These are phyloP conservation scores for Takifugu ocellatus DNA, from an alignment of 2,797 vertebrate species.

Conservation along the genomic window DNA sequence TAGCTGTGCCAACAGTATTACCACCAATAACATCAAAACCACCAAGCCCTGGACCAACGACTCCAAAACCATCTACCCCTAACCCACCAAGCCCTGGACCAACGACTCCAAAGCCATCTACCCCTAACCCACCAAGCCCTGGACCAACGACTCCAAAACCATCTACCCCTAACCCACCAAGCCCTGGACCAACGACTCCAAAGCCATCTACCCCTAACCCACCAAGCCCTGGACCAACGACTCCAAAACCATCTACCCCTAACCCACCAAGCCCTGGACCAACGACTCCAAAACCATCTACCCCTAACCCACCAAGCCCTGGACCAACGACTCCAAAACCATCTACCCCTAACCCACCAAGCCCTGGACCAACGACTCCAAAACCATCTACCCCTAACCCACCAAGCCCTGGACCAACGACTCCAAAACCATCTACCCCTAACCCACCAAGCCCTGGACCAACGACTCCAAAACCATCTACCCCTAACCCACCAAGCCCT, in stretches of 20 bases:
- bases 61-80: background rate
- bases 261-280: too few species aligned
- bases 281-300: background rate
- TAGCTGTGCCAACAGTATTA: slow-evolving; percentile 16
- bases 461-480: background rate
- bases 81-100: too few species aligned
- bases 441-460: background rate
- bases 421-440: too few species aligned
- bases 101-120: background rate
- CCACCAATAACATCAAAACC: background rate
- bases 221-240: background rate
- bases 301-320: background rate
- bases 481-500: too few species aligned
- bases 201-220: background rate
- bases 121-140: too few species aligned
- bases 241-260: too few species aligned
- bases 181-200: background rate
- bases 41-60: background rate
- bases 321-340: background rate
- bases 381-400: background rate
- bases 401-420: too few species aligned
- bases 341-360: too few species aligned
- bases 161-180: background rate
- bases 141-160: too few species aligned
- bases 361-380: background rate